Conservation (phyloP, 2,888 invertebrate species). For the Diogma glabrata region DNA sequence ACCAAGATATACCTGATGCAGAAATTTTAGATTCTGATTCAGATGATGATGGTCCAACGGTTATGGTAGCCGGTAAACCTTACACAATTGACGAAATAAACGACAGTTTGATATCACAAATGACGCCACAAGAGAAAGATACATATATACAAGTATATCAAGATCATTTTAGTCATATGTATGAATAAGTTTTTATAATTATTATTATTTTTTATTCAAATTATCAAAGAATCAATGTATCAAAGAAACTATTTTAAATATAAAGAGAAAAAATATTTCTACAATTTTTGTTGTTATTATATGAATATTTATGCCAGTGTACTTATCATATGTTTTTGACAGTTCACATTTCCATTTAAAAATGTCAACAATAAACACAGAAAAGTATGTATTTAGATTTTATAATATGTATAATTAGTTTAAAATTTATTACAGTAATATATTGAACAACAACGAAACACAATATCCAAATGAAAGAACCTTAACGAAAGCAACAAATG, state of each 20-base stretch:
- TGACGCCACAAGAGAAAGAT: conserved; percentile 87
- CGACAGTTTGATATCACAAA: conserved; percentile 74
- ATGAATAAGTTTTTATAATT: conserved; percentile 43
- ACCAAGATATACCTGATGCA: conserved; percentile 33
- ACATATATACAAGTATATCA: conserved; percentile 89
- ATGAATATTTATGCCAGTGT: conserved; percentile 7
- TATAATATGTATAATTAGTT: too few species aligned
- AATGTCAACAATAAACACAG: conserved; percentile 6
- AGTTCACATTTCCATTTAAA: background rate
- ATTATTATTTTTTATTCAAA: conserved; percentile 8
- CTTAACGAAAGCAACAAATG: background rate
- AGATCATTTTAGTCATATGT: conserved; percentile 84
- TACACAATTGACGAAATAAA: conserved; percentile 77
- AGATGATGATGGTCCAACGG: conserved; percentile 68
- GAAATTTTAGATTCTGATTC: conserved; percentile 58
- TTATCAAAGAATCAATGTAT: too few species aligned
- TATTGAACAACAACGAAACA: too few species aligned
- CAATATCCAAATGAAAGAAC: conserved; percentile 1
- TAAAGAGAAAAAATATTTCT: too few species aligned
- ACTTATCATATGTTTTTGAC: background rate
- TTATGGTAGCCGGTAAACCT: conserved; percentile 65
- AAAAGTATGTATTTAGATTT: background rate
- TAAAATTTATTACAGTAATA: too few species aligned
- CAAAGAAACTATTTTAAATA: too few species aligned
- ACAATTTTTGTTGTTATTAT: too few species aligned